phyloP scores from a whole-genome alignment of 2,113 vertebrate species.

The Myrmophylax atrothorax region DNA sequence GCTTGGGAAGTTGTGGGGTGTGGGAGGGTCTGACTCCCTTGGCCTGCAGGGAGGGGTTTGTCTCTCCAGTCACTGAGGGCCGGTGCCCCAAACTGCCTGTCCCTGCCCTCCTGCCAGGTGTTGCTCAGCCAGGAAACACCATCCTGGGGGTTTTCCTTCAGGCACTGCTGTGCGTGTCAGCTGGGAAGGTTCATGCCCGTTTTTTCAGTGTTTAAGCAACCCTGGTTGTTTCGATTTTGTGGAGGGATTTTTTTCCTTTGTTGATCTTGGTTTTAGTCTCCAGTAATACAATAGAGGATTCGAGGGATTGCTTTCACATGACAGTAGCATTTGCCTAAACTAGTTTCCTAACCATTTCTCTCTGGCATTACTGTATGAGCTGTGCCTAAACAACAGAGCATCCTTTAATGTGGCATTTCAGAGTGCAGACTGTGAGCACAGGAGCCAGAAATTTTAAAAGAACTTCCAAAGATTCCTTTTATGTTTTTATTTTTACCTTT shows the following conservation, averaged over 20 bases:
- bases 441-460: neutral
- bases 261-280: neutral
- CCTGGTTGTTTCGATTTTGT: neutral
- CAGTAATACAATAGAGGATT: neutral
- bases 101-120: constrained; percentile 16
- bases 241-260: neutral
- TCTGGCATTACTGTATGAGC: neutral
- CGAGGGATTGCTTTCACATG: neutral
- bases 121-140: neutral
- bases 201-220: neutral
- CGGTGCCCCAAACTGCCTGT: neutral
- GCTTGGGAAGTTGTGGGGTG: no score
- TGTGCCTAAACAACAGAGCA: neutral
- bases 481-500: neutral
- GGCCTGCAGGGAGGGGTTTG: neutral
- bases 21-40: neutral
- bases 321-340: neutral
- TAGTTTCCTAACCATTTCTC: neutral
- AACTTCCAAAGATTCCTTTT: neutral
- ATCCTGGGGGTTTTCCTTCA: neutral
- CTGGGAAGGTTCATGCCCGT: neutral
- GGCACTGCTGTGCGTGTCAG: neutral
- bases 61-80: neutral
- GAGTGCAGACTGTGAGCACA: neutral
- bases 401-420: neutral